phyloP scores from a whole-genome alignment of 2,113 vertebrate species.

The Bujurquina vittata region DNA sequence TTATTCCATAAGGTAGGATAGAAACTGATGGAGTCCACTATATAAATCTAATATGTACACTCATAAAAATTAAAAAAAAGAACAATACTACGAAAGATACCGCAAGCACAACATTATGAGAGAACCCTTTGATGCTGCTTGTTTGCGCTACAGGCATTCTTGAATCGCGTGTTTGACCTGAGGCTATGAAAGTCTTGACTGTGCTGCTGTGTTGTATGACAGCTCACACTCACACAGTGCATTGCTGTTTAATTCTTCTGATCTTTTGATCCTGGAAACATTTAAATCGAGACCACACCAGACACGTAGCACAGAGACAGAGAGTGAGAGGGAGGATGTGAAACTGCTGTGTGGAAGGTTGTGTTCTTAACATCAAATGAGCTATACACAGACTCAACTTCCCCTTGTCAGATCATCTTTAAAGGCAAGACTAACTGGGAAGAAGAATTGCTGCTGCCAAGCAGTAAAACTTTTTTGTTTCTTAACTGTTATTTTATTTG shows the following conservation, averaged over 20 bases:
- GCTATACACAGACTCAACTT: neutral
- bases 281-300: slow-evolving; percentile 9
- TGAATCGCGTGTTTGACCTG: neutral
- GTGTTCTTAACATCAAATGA: slow-evolving; percentile 4
- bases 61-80: neutral
- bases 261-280: slow-evolving; percentile 13
- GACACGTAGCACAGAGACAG: neutral
- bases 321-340: neutral
- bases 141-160: slow-evolving; percentile 4
- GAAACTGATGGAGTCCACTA: neutral
- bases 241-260: neutral
- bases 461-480: neutral
- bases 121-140: neutral
- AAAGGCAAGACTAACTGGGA: neutral
- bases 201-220: slow-evolving; percentile 3
- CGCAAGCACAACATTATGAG: neutral
- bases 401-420: slow-evolving; percentile 8
- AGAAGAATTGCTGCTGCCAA: neutral
- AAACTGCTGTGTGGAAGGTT: neutral
- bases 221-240: neutral
- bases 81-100: neutral
- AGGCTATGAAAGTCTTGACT: neutral
- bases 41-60: neutral
- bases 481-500: neutral
- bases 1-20: neutral